A percentile compares a stretch with the other conserved stretches of the same genome.
Conservation (phyloP, 2,797 vertebrate genomes). For the Masticophis lateralis region DNA sequence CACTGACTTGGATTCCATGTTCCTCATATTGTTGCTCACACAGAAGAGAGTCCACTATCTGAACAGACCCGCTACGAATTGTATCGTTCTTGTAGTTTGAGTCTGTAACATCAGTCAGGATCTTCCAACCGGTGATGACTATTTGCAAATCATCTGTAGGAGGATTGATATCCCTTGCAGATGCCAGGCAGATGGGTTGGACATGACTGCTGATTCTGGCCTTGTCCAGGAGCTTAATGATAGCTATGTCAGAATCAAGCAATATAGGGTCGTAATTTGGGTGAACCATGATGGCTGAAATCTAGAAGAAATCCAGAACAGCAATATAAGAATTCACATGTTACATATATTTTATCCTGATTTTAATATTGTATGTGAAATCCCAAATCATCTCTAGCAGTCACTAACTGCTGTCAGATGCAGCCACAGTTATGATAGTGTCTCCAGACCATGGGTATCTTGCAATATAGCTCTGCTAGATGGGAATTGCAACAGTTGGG, state of each 20-base stretch:
- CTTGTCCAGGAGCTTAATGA: constrained; percentile 93
- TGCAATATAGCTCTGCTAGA: not conserved
- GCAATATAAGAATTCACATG: not conserved
- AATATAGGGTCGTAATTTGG: constrained; percentile 91
- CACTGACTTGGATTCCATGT: constrained; percentile 83
- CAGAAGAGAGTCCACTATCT: constrained; percentile 83
- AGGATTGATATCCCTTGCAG: constrained; percentile 67
- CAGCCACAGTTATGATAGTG: not conserved
- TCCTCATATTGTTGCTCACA: constrained; percentile 94
- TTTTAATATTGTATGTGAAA: not conserved
- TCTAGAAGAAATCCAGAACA: constrained; percentile 71
- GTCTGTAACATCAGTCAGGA: constrained; percentile 75
- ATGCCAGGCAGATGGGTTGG: constrained; percentile 87
- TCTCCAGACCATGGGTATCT: not conserved
- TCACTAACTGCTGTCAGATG: no score
- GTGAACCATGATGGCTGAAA: constrained; percentile 86
- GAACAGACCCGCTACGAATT: constrained; percentile 82
- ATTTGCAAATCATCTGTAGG: constrained; percentile 67
- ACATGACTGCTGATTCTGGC: constrained; percentile 86
- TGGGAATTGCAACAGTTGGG: not conserved
- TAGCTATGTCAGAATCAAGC: constrained; percentile 89
- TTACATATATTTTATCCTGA: not conserved
- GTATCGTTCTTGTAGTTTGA: constrained; percentile 75
- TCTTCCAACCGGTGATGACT: constrained; percentile 89
- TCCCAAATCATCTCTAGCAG: not conserved